A percentile compares a stretch with the other conserved stretches of the same genome.
These are phyloP conservation scores for Archaeoteleia sp. DNA, from an alignment of 2,888 invertebrate species.

Conservation along the genomic window DNA sequence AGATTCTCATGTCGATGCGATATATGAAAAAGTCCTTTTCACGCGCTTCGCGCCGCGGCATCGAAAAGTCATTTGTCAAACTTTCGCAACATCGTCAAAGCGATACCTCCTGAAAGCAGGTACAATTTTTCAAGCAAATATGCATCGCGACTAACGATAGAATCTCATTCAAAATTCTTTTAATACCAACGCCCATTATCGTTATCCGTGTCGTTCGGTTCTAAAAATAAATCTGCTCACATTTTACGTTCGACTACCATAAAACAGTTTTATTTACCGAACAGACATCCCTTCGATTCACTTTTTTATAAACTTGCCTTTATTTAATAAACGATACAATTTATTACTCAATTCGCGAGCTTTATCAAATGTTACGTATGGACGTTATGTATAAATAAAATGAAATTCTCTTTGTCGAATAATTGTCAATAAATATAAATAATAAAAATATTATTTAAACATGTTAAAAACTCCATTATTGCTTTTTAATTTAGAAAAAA, in stretches of 20 bases:
- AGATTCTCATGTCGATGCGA: neutral
- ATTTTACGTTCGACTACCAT: slow-evolving; percentile 18
- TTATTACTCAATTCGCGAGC: no score
- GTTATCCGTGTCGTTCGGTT: slow-evolving; percentile 24
- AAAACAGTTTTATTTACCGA: no score
- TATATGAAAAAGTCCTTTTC: slow-evolving; percentile 3
- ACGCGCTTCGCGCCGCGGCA: slow-evolving; percentile 13
- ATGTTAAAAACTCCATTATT: no score
- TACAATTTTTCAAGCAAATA: slow-evolving; percentile 49
- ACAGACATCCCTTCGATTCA: no score
- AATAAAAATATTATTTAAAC: no score
- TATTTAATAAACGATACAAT: no score
- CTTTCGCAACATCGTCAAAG: slow-evolving; percentile 33
- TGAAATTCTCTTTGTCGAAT: no score
- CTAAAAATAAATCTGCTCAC: slow-evolving; percentile 19
- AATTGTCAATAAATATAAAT: no score
- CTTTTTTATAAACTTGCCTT: no score
- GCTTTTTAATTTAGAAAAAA: no score
- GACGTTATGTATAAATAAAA: no score
- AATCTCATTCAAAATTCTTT: slow-evolving; percentile 29
- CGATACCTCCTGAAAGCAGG: slow-evolving; percentile 15
- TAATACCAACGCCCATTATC: slow-evolving; percentile 35
- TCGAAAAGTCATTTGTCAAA: slow-evolving; percentile 51
- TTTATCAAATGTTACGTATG: no score
- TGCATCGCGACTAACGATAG: slow-evolving; percentile 40